Percentiles rank a stretch among this genome's conserved stretches.
Evolutionary conservation across 2,888 invertebrate species (phyloP).

Genomic region (Beris chalybata): DNA sequence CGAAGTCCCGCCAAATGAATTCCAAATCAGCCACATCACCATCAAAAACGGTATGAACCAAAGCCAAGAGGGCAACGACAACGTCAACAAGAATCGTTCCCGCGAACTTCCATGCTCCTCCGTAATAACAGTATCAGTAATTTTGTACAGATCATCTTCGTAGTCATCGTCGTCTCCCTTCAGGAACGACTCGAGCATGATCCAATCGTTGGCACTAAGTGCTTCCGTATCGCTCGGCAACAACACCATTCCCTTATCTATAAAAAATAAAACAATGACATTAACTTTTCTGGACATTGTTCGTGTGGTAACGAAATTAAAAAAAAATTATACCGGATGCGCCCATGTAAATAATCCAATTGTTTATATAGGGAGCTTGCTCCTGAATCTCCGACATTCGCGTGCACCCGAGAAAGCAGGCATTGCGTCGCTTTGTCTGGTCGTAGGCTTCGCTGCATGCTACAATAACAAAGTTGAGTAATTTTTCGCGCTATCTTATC

Average conservation of each 20-base stretch:
- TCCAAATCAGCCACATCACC: conserved; percentile 7
- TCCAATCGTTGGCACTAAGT: conserved; percentile 28
- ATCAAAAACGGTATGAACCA: conserved; percentile 22
- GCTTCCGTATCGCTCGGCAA: conserved; percentile 20
- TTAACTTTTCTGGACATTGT: not conserved
- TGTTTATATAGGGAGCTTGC: conserved; percentile 27
- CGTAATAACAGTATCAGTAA: conserved; percentile 20
- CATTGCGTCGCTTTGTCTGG: conserved; percentile 4
- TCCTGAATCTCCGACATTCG: conserved; percentile 27
- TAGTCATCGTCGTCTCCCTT: conserved; percentile 9
- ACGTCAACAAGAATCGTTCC: conserved; percentile 1
- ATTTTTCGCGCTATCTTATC: not conserved
- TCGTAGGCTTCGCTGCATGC: conserved; percentile 28
- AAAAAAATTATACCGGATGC: conserved; percentile 12
- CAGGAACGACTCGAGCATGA: conserved; percentile 25
- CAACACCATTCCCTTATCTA: conserved; percentile 30
- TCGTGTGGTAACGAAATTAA: conserved; percentile 2
- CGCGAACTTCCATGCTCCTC: not conserved
- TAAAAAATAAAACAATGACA: conserved; percentile 6
- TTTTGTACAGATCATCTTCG: not conserved
- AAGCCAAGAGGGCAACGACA: conserved; percentile 22
- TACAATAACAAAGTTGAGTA: not conserved
- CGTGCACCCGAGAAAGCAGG: conserved; percentile 25
- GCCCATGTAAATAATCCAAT: conserved; percentile 28
- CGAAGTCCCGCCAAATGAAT: too few species aligned